Base-by-base conservation (phyloP, 2,797 vertebrate species). In the Eulemur mongoz region DNA sequence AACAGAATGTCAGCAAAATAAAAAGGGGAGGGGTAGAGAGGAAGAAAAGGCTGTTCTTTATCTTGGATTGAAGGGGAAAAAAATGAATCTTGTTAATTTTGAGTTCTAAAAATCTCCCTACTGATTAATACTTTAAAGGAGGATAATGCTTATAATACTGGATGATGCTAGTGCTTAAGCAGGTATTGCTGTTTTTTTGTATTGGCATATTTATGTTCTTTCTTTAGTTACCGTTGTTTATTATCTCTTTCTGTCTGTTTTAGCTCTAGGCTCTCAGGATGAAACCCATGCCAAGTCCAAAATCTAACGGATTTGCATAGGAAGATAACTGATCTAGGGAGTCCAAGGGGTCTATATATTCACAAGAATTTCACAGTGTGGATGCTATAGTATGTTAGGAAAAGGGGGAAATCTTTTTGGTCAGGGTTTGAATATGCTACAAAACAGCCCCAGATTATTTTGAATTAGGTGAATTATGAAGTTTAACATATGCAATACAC, bases 81-180 rank as follows among this genome's bases (percentile, higher is more conserved):
- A 89, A 83, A 27, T 40, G 7, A 57, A 81, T 63, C 23, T 40
- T 89, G 32, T 63, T 97, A 27, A 65, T 75, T 93, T 69, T 91
- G 67, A 96, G 43, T n/a, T 70, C 40, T 89, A 38, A 75, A 93
- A 63, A 27, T 69, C 2, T 89, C 30, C 40, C 35, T 80, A 32
- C 23, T 80, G n/a, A 65, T 90, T 91, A 69, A 69, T 43, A 54
- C 27, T 65, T 83, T 72, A 93, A 96, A 95, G 11, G 30, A 76
- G 1, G 27, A 30, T 43, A 76, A 84, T 83, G 4, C 48, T 86
- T 93, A n/a, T 45, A 43, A 27, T 87, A 67, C 22, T 61, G 13
- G 32, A 43, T 3, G 13, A 59, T 18, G 32, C 15, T 73, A 69
- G 3, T 25, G 3, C 10, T 32, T 1, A 89, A 50, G 27, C 13